Conservation (phyloP, 92 coral and sea anemone species). For the Palythoa grandis region DNA sequence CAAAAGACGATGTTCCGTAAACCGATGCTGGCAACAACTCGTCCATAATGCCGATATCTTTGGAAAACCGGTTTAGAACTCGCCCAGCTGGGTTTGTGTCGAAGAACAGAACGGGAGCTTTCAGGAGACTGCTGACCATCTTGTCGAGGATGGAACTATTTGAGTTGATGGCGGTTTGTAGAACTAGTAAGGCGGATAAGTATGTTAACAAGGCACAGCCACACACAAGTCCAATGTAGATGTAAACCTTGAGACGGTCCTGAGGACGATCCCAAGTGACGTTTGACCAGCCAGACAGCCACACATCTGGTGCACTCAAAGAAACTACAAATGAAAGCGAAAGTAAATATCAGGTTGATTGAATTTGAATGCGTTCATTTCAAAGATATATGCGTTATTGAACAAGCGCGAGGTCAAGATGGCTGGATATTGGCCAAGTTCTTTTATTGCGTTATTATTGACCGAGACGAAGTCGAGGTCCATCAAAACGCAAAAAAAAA, state of each 20-base stretch:
- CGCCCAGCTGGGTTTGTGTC: not conserved
- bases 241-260: too few relatives aligned
- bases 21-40: not conserved
- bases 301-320: not conserved
- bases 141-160: not conserved
- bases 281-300: not conserved
- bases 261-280: too few relatives aligned
- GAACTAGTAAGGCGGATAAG: not conserved
- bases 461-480: too few relatives aligned
- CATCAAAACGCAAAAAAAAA: too few relatives aligned
- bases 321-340: not conserved
- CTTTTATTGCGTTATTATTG: too few relatives aligned
- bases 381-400: too few relatives aligned
- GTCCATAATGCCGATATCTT: too few relatives aligned
- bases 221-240: too few relatives aligned
- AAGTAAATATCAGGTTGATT: too few relatives aligned
- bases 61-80: not conserved
- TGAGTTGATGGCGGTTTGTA: not conserved
- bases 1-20: not conserved
- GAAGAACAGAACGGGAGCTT: not conserved
- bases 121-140: slow-evolving; percentile 18
- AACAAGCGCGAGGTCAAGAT: too few relatives aligned
- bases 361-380: too few relatives aligned
- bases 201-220: not conserved
- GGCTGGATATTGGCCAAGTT: too few relatives aligned